Percentiles rank a stretch among this genome's conserved stretches.
These are phyloP conservation scores for Stichodactyla helianthus DNA, from an alignment of 64 coral and sea anemone species.

Conservation along the genomic window DNA sequence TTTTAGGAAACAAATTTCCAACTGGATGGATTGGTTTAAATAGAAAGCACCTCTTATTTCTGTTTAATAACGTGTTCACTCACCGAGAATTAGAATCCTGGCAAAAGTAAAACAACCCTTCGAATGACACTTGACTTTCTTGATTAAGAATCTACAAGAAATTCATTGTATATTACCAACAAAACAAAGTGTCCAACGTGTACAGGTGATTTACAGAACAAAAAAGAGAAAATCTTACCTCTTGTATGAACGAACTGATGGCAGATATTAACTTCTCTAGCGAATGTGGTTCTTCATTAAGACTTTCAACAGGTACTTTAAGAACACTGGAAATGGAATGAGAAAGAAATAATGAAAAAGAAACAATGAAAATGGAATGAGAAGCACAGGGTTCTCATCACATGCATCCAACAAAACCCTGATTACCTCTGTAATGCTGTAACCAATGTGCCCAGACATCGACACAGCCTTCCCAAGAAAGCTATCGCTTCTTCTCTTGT, in stretches of 20 bases:
- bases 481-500: conserved; percentile 68
- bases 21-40: no score
- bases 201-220: not conserved
- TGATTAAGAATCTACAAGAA: conserved; percentile 59
- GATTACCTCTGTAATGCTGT: conserved; percentile 64
- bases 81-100: conserved; percentile 53
- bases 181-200: no score
- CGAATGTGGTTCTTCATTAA: conserved; percentile 31
- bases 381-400: no score
- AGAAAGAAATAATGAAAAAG: not conserved
- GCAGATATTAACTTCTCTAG: conserved; percentile 48
- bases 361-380: not conserved
- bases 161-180: not conserved
- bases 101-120: conserved; percentile 60
- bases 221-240: conserved; percentile 16
- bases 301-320: conserved; percentile 10
- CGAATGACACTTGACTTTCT: conserved; percentile 44
- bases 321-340: conserved; percentile 1
- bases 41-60: no score
- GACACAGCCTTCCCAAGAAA: conserved; percentile 56
- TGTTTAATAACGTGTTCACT: not conserved
- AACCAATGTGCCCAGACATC: conserved; percentile 53
- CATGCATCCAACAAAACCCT: not conserved
- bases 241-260: conserved; percentile 48
- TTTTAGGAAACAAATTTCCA: no score